Base-by-base conservation (phyloP, 2,888 invertebrate species). In the Orchestes rusci region DNA sequence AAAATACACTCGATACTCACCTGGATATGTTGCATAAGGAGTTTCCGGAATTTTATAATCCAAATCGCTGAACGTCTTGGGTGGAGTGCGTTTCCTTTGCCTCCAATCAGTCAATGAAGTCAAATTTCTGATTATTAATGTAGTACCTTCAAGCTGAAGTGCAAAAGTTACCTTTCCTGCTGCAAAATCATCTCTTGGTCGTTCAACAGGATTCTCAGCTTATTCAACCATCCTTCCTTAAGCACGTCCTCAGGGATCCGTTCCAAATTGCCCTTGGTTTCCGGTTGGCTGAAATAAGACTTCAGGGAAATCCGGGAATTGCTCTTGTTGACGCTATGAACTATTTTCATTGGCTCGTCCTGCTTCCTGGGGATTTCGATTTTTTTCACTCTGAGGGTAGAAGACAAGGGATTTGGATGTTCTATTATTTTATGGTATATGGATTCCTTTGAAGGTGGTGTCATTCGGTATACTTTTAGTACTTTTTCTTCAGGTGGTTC, bases 151-250 rank as follows among this genome's bases (percentile, higher is more conserved):
- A n/a, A n/a, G n/a, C n/a, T n/a, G n/a, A n/a, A n/a, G n/a, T n/a
- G n/a, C n/a, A n/a, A n/a, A n/a, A 10, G 69, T 68, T 65, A 81
- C 82, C 74, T 76, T 61, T 73, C 72, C 46, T 72, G 75, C 57
- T 82, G 80, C 39, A 82, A 58, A 50, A 73, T 71, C 54, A 70
- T 71, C 34, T 78, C 74, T 56, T 76, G 74, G 37, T 68, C 70
- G 3, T 58, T 67, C 32, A 80, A 58, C 48, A 78, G 59, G 17
- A 76, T 72, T 60, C 71, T 76, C 13, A 76, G 70, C 59, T 76
- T 77, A 48, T 71, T 71, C 47, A 77, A 56, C 62, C 77, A 75
- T 19, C 71, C 53, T 13, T 76, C 72, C 58, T 66, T 72, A 3
- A 75, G 56, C 48, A 67, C 65, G 17, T 59, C 66, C 18, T 70